Base-by-base conservation (phyloP, 2,797 vertebrate genomes). In the Crypturellus tataupa region DNA sequence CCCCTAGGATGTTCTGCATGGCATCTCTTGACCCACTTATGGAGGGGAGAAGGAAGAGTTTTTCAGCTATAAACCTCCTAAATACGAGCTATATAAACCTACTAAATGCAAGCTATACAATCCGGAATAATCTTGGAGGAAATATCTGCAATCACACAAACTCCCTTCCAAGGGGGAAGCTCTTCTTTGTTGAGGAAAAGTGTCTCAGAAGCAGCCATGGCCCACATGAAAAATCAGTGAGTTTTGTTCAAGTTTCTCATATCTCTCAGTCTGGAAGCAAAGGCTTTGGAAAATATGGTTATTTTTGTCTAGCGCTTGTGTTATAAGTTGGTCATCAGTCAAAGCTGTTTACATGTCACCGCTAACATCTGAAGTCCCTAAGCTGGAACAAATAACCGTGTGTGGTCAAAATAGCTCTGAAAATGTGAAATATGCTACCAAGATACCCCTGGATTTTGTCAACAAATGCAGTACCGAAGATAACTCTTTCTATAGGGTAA, bases 401-500 rank as follows among this genome's bases (percentile, higher is more conserved):
- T 1, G 65, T 2, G 60, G 47, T 62, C 72, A 56, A 70, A 94
- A 76, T 67, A 53, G 20, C 59, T 63, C 75, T 73, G 72, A 85
- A 80, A 91, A 82, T n/a, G 31, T 37, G 72, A 87, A 73, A 78
- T 72, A 15, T 16, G 80, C 18, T 49, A 31, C 37, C 33, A 18
- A 84, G 55, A 58, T 55, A 70, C 31, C 23, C 39, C 69, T 79
- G 69, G 46, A 63, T 31, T 65, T 20, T 85, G 91, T 87, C 85
- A 89, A 9, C 64, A 75, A 84, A 80, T 37, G 51, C 37, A 85
- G 79, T 27, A 6, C 18, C 58, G 81, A 39, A 58, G 31, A 95
- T 80, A 77, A 87, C 47, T 92, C 80, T 92, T 93, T 62, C 68
- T 25, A 3, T 49, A 3, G 4, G 37, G 64, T 80, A 91, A 88